Evolutionary conservation across 2,113 vertebrate genomes (phyloP), one percentile per base, ranked within the genome.

Genomic region (Chloropsis cyanopogon): DNA sequence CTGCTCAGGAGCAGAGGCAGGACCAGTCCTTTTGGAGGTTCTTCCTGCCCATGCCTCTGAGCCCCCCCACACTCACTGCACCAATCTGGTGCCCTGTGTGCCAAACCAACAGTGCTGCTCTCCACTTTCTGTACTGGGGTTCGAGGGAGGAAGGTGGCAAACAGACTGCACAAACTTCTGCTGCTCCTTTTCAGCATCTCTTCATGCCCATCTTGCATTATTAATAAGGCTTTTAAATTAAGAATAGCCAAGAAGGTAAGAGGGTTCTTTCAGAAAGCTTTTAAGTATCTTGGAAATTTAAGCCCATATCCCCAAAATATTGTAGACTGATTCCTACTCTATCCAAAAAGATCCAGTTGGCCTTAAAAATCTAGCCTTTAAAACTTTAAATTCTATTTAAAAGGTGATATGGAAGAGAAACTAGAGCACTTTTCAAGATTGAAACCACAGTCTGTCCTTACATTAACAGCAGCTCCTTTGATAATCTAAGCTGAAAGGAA

Each of bases 401-500:
- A 69, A 91, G 46, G 22, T 61, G 80, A 42, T 22, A 46, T 4
- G 42, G 57, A 76, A 82, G 41, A 42, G 63, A 23, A 69, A 76
- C 53, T 37, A 60, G 22, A 60, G 53, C 25, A 53, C 59, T 82
- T 80, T 39, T 42, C 23, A 86, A 86, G 88, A 86, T 9, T 66
- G 71, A 77, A 96, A 80, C 35, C 82, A 24, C 77, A 16, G 60
- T 46, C 75, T 56, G 50, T 77, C 47, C 61, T 88, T 80, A 77
- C 26, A 76, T 86, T 86, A 92, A 44, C 64, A 83, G 72, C 69
- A 82, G 80, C 37, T 64, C 76, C 80, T 89, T 50, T 75, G 83
- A 79, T 71, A 93, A 84, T 84, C 54, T 64, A 86, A 96, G 35
- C 28, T 88, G 91, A 96, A 92, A 70, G 79, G 76, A 92, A 92